A percentile compares a stretch with the other conserved stretches of the same genome.
phyloP scores from a whole-genome alignment of 2,113 vertebrate genomes.

The Lagopus muta region DNA sequence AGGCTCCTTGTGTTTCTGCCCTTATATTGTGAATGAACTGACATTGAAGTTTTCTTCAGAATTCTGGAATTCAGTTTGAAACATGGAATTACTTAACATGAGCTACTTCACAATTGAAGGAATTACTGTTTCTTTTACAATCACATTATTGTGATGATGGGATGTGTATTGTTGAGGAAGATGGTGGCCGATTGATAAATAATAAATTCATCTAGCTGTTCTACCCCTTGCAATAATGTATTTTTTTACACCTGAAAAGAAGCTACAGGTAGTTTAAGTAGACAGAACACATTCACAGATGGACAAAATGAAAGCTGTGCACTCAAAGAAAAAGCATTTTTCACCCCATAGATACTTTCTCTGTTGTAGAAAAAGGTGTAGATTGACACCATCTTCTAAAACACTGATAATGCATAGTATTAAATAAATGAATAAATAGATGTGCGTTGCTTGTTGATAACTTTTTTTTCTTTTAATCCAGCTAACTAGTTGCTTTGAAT shows the following conservation, averaged over 20 bases:
- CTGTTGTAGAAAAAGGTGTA: not conserved
- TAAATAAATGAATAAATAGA: not conserved
- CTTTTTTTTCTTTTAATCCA: not conserved
- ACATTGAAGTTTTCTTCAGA: not conserved
- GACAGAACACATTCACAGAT: not conserved
- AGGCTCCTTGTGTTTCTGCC: not conserved
- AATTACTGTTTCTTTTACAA: not conserved
- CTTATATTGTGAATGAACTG: not conserved
- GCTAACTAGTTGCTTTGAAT: slow-evolving; percentile 22
- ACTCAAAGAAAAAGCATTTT: not conserved
- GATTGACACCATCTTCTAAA: slow-evolving; percentile 5
- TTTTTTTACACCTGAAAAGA: not conserved
- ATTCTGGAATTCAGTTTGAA: not conserved
- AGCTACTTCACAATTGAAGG: not conserved
- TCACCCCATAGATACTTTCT: not conserved
- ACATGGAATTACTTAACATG: not conserved
- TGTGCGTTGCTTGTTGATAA: not conserved
- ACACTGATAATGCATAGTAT: not conserved
- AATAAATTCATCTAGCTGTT: not conserved
- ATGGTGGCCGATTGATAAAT: not conserved
- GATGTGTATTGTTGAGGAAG: not conserved
- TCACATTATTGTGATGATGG: not conserved
- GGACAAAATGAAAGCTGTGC: not conserved
- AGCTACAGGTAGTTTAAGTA: not conserved
- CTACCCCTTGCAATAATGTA: not conserved